Percentiles rank a stretch among this genome's conserved stretches.
phyloP scores from a whole-genome alignment of 2,113 vertebrate genomes.

The Chloebia gouldiae region DNA sequence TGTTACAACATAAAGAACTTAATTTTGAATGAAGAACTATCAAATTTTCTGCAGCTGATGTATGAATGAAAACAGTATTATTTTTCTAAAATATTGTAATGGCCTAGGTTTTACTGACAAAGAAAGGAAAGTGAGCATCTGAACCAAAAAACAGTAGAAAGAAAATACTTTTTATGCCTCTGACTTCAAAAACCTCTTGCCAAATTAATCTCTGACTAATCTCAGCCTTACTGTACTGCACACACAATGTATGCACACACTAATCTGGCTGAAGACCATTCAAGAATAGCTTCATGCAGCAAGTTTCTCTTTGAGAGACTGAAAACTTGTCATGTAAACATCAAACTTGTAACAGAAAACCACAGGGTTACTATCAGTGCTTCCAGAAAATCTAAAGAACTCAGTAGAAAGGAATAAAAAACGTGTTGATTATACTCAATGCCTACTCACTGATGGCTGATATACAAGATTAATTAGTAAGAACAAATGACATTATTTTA shows the following conservation, averaged over 20 bases:
- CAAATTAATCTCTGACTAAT: background rate
- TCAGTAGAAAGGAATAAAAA: background rate
- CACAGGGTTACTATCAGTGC: accelerated
- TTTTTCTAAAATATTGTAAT: background rate
- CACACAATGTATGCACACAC: accelerated
- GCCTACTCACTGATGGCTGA: background rate
- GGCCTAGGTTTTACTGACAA: background rate
- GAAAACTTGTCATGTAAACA: background rate
- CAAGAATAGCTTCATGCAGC: background rate
- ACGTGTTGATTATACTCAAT: background rate
- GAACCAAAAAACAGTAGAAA: background rate
- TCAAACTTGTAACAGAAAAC: background rate
- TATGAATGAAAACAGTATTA: background rate
- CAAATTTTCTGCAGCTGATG: background rate
- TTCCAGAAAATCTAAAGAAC: background rate
- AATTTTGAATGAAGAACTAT: background rate
- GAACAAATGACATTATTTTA: background rate
- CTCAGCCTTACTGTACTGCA: background rate
- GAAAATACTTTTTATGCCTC: background rate
- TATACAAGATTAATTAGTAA: background rate
- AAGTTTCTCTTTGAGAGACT: background rate
- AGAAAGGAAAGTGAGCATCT: background rate
- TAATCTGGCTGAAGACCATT: background rate
- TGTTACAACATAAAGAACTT: too few relatives aligned
- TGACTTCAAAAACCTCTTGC: background rate